These are phyloP conservation scores for Neoseiulus cucumeris DNA, from an alignment of 1,140 invertebrate species.

Conservation along the genomic window DNA sequence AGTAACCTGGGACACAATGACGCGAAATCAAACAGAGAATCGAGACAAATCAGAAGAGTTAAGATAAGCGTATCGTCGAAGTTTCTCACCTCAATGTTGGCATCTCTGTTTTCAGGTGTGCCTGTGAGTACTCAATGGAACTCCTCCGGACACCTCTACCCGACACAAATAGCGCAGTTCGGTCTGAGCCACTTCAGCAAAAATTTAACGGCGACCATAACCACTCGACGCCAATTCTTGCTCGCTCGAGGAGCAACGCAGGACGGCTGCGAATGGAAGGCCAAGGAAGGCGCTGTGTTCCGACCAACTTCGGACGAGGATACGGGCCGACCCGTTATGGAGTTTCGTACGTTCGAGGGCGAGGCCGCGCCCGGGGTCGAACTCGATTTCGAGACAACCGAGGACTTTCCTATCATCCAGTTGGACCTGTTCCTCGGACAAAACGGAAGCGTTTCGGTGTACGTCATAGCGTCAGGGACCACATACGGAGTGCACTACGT, in stretches of 20 bases:
- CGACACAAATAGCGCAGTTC: constrained; percentile 95
- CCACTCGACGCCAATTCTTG: constrained; percentile 28
- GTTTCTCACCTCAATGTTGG: background rate
- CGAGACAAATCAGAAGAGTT: too few relatives aligned
- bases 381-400: background rate
- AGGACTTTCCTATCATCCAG: background rate
- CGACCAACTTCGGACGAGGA: background rate
- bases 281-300: constrained; percentile 1
- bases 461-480: constrained; percentile 53
- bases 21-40: too few relatives aligned
- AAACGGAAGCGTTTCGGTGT: constrained; percentile 58
- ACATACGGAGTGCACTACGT: constrained; percentile 62
- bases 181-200: constrained; percentile 92
- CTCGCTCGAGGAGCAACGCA: constrained; percentile 13
- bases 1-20: too few relatives aligned
- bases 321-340: background rate
- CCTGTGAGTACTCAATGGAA: constrained; percentile 91
- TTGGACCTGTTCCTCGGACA: constrained; percentile 44
- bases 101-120: constrained; percentile 37
- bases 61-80: too few relatives aligned
- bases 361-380: constrained; percentile 14
- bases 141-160: constrained; percentile 70
- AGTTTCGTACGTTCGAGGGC: constrained; percentile 23
- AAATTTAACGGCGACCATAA: constrained; percentile 53
- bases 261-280: background rate